Evolutionary conservation across 1,140 invertebrate genomes (phyloP).

Genomic region (Hermetia illucens): DNA sequence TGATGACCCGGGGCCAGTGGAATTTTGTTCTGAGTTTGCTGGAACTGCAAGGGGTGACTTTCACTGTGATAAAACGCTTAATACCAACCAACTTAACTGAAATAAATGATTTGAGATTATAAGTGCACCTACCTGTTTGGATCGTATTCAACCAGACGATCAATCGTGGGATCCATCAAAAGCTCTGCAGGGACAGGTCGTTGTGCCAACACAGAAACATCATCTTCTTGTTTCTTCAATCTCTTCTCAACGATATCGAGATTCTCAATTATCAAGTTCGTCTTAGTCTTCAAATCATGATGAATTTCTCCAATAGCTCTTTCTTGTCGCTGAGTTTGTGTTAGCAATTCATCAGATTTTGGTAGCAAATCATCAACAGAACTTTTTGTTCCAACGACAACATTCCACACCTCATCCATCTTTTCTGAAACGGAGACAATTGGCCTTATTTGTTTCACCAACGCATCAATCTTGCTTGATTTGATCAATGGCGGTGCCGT

Average conservation of each 20-base stretch:
- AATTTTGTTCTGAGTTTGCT: too few relatives aligned
- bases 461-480: constrained; percentile 58
- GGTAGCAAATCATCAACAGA: constrained; percentile 70
- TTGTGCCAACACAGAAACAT: constrained; percentile 42
- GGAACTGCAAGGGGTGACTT: too few relatives aligned
- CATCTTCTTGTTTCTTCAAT: constrained; percentile 67
- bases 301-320: constrained; percentile 76
- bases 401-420: constrained; percentile 81
- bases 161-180: constrained; percentile 59
- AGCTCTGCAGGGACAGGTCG: constrained; percentile 55
- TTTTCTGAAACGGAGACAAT: constrained; percentile 74
- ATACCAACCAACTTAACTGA: too few relatives aligned
- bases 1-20: too few relatives aligned
- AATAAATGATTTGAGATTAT: constrained; percentile 1
- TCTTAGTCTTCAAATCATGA: constrained; percentile 62
- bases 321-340: constrained; percentile 73
- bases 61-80: too few relatives aligned
- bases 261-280: constrained; percentile 77
- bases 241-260: constrained; percentile 70
- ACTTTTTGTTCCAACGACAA: constrained; percentile 72
- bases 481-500: constrained; percentile 39
- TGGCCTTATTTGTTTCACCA: constrained; percentile 63
- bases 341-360: constrained; percentile 70
- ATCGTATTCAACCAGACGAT: constrained; percentile 59
- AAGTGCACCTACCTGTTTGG: constrained; percentile 38